Evolutionary conservation across 2,797 vertebrate species (phyloP), one percentile per base, ranked within the genome.

Genomic region (Miichthys miiuy): DNA sequence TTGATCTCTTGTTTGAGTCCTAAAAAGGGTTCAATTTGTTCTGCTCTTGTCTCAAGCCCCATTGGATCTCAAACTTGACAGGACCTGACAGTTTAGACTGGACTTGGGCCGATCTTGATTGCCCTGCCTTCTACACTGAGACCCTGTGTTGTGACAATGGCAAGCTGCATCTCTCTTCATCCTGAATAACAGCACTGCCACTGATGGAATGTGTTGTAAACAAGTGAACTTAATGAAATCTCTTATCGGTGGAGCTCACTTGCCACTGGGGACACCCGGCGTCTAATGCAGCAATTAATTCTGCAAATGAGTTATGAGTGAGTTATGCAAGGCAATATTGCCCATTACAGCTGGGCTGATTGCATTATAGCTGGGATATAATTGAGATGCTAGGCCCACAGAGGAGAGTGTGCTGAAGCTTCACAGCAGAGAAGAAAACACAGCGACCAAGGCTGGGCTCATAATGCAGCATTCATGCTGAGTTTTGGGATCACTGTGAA

Each of bases 231-330:
- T 90, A 89, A 91, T 91, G 87, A 91, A 90, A 89, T 90, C 68
- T 79, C 80, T 88, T 84, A 88, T 85, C 71, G 8, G 79, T 44
- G 71, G 38, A 80, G 80, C 82, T 87, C 73, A 78, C 64, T 81
- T 25, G 75, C 86, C 89, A 68, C 75, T 60, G 73, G 86, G 89
- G 88, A 91, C 66, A 75, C 60, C 72, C 55, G 44, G 65, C 50
- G 21, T 87, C 87, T 89, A 85, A 86, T 87, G 72, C 80, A 72
- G 80, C 90, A 87, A 91, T 90, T 91, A 87, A 90, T 91, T 91
- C 80, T 61, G 82, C 82, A 91, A 90, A 91, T 89, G 87, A 90
- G 82, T 88, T 90, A 87, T 83, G 81, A 91, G 78, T 80, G 76
- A 87, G 80, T 83, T 85, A 86, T 88, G 82, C 80, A 74, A 74